These are phyloP conservation scores for Sarcophaga rosellei DNA, from an alignment of 2,888 invertebrate species.

Conservation along the genomic window DNA sequence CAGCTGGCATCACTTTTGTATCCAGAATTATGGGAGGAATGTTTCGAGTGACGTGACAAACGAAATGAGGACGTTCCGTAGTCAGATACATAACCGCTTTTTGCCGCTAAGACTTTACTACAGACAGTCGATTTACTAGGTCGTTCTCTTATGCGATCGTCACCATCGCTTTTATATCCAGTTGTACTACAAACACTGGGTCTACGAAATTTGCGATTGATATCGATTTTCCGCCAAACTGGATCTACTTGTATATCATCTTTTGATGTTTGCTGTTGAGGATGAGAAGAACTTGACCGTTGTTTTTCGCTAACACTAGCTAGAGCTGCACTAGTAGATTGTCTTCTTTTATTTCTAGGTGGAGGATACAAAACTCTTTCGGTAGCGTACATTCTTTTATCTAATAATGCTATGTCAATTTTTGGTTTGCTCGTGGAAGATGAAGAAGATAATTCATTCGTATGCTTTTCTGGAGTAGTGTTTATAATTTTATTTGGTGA, in stretches of 20 bases:
- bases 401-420: constrained; percentile 82
- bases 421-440: constrained; percentile 76
- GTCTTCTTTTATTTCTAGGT: constrained; percentile 87
- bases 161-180: constrained; percentile 84
- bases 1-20: constrained; percentile 85
- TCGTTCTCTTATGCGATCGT: constrained; percentile 60
- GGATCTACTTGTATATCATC: constrained; percentile 84
- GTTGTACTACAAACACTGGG: constrained; percentile 82
- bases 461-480: constrained; percentile 58
- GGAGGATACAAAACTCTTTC: constrained; percentile 90
- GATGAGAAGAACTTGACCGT: not conserved
- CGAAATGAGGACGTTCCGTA: constrained; percentile 81
- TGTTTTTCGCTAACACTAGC: constrained; percentile 66
- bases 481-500: constrained; percentile 60
- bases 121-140: constrained; percentile 79
- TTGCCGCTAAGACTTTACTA: constrained; percentile 80
- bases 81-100: constrained; percentile 84
- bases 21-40: constrained; percentile 81
- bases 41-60: constrained; percentile 65
- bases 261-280: constrained; percentile 75
- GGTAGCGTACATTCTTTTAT: constrained; percentile 87
- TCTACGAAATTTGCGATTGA: constrained; percentile 84
- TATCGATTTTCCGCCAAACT: constrained; percentile 85
- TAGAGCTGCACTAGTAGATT: constrained; percentile 82
- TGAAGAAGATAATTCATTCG: constrained; percentile 37